Evolutionary conservation across 2,113 vertebrate genomes (phyloP).

Genomic region (Platichthys flesus): DNA sequence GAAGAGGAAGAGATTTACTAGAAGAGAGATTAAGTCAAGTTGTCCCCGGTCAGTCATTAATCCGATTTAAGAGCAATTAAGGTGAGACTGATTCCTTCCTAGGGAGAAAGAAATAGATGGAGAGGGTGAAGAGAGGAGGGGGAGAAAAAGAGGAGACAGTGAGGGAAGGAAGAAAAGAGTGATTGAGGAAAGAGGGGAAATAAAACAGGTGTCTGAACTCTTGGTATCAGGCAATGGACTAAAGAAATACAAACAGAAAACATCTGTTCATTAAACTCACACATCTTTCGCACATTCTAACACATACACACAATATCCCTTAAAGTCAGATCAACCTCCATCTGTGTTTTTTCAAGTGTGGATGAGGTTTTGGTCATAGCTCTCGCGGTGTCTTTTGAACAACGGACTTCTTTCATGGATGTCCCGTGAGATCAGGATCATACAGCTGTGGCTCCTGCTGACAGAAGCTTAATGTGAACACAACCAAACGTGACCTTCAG

Average conservation of each 20-base stretch:
- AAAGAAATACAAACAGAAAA: conserved; percentile 3
- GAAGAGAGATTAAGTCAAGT: conserved; percentile 84
- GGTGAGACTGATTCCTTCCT: conserved; percentile 83
- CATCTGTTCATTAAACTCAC: background rate
- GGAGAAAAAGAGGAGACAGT: conserved; percentile 63
- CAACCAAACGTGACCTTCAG: conserved; percentile 6
- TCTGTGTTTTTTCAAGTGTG: background rate
- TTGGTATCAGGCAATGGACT: background rate
- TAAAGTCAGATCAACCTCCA: conserved; percentile 2
- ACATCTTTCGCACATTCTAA: background rate
- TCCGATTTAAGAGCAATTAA: conserved; percentile 86
- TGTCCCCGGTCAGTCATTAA: conserved; percentile 85
- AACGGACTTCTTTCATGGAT: background rate
- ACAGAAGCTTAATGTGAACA: conserved; percentile 30
- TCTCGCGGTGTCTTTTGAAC: conserved; percentile 1
- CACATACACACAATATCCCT: background rate
- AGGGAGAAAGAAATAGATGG: conserved; percentile 76
- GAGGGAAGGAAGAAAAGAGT: conserved; percentile 41
- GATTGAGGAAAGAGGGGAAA: conserved; percentile 45
- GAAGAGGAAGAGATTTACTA: conserved; percentile 78
- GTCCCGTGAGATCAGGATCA: conserved; percentile 13
- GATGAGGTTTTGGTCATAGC: background rate
- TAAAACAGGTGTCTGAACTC: conserved; percentile 52
- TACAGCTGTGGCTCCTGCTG: background rate
- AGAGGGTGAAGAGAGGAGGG: conserved; percentile 60